A percentile compares a stretch with the other conserved stretches of the same genome.
Conservation (phyloP, 1,140 invertebrate species). For the Agrilus planipennis region DNA sequence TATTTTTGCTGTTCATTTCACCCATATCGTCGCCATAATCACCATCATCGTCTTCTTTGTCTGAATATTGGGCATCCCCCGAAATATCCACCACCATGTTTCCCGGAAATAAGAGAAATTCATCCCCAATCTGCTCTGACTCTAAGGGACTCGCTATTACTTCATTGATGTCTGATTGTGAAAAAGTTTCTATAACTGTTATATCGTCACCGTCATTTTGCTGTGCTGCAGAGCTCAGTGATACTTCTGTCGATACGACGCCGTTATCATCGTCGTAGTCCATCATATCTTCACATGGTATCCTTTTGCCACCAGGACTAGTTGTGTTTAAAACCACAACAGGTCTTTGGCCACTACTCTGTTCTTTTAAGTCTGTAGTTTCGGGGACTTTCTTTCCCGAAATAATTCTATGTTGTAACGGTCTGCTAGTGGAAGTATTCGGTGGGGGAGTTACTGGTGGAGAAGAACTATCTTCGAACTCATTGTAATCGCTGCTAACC, state of each 20-base stretch:
- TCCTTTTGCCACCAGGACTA: constrained; percentile 30
- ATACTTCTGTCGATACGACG: constrained; percentile 45
- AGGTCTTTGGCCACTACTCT: too few relatives aligned
- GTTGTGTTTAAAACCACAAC: constrained; percentile 20
- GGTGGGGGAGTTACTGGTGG: constrained; percentile 45
- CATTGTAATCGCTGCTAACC: constrained; percentile 49
- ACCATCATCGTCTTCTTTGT: constrained; percentile 35
- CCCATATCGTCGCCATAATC: constrained; percentile 36
- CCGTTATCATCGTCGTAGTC: constrained; percentile 49
- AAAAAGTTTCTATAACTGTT: constrained; percentile 46
- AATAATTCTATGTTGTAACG: not conserved
- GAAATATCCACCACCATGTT: constrained; percentile 47
- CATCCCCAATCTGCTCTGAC: constrained; percentile 42
- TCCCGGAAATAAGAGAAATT: constrained; percentile 49
- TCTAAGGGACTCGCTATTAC: constrained; percentile 46
- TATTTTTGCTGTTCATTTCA: constrained; percentile 13
- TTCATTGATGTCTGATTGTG: constrained; percentile 39
- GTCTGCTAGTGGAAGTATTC: constrained; percentile 14
- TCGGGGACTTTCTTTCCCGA: constrained; percentile 22
- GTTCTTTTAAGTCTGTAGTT: constrained; percentile 11
- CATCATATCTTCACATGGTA: constrained; percentile 36
- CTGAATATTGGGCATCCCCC: constrained; percentile 45
- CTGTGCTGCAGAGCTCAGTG: constrained; percentile 44
- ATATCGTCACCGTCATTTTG: constrained; percentile 42
- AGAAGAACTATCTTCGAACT: constrained; percentile 50